Percentiles rank a stretch among this genome's conserved stretches.
These are phyloP conservation scores for Melierax canorus DNA, from an alignment of 2,113 vertebrate genomes.

Conservation along the genomic window DNA sequence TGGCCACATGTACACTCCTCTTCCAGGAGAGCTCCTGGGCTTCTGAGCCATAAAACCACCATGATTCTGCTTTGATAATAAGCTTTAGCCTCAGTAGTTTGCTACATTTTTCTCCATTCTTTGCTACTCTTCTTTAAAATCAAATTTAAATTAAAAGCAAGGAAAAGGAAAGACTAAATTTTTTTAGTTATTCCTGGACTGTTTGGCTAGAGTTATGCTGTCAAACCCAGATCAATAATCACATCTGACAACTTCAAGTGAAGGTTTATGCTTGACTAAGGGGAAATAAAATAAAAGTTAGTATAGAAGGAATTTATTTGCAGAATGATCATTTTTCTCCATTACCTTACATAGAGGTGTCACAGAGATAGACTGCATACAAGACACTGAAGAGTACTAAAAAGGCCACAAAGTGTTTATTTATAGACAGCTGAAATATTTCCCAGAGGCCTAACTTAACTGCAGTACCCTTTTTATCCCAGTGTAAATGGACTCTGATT, in stretches of 20 bases:
- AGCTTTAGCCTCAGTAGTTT: neutral
- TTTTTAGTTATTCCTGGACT: neutral
- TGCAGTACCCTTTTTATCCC: neutral
- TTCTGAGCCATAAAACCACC: neutral
- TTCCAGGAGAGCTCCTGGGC: neutral
- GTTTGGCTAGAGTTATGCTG: neutral
- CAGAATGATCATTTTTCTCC: neutral
- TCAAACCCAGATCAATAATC: neutral
- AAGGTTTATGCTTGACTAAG: neutral
- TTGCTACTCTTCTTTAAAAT: neutral
- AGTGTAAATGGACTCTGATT: neutral
- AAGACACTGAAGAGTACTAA: neutral
- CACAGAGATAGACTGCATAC: neutral
- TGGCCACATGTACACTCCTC: neutral
- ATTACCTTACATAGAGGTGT: neutral
- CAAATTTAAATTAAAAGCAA: neutral
- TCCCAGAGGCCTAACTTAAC: neutral
- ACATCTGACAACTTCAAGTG: neutral
- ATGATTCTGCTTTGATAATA: neutral
- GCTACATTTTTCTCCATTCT: neutral
- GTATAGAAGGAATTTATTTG: neutral
- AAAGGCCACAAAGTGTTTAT: neutral
- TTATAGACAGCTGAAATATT: neutral
- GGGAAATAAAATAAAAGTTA: constrained; percentile 9
- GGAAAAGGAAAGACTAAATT: neutral